Evolutionary conservation across 2,888 invertebrate species (phyloP).

Genomic region (Tetranychus truncatus): DNA sequence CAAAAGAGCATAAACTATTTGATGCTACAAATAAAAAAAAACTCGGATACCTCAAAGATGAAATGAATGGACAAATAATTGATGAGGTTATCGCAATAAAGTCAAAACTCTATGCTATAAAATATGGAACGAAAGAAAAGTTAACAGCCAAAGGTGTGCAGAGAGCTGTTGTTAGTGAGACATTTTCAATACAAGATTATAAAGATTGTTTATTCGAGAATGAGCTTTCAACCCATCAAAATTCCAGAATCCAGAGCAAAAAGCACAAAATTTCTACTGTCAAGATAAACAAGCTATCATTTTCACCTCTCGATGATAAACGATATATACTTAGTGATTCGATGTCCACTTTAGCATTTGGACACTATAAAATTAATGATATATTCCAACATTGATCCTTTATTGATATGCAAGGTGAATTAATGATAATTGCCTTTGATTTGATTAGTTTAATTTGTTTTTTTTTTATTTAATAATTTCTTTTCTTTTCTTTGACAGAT

Average conservation of each 20-base stretch:
- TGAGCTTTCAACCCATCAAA: no score
- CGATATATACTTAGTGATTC: no score
- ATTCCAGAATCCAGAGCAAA: no score
- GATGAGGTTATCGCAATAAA: conserved; percentile 28
- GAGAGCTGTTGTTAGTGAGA: background rate
- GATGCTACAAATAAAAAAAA: conserved; percentile 30
- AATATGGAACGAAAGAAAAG: background rate
- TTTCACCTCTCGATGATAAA: no score
- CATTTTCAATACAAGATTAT: background rate
- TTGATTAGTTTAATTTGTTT: no score
- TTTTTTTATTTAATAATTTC: no score
- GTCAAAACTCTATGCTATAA: conserved; percentile 19
- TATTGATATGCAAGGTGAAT: no score
- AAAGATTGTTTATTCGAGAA: background rate
- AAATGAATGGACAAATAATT: conserved; percentile 28
- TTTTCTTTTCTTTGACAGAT: no score
- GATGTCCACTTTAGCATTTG: no score
- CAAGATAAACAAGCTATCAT: background rate
- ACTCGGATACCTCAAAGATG: conserved; percentile 30
- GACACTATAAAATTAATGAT: no score
- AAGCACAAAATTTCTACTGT: background rate
- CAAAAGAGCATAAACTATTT: conserved; percentile 21
- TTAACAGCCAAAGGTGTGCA: background rate
- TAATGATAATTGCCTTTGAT: no score
- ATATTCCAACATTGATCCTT: no score